Conservation (phyloP, 2,113 vertebrate species). For the Pachyramphus minor region DNA sequence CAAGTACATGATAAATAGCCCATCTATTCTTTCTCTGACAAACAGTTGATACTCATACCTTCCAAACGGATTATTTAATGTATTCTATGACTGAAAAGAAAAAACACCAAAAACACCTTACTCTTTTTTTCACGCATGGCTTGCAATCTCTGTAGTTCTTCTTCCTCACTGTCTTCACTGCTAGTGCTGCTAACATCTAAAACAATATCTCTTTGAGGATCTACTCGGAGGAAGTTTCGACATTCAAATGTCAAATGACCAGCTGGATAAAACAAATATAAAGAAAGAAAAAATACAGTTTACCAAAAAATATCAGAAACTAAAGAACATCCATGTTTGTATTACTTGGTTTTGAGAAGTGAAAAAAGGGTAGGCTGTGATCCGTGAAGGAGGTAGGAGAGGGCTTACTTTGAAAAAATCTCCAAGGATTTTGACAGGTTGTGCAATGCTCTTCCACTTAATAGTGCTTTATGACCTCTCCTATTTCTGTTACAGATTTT, state of each 20-base stretch:
- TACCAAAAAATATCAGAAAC: not conserved
- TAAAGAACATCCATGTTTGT: not conserved
- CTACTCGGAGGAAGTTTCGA: slow-evolving; percentile 94
- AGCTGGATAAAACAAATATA: slow-evolving; percentile 73
- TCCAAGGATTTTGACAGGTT: not conserved
- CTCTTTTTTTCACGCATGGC: slow-evolving; percentile 74
- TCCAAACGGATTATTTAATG: too few species aligned
- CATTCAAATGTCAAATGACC: slow-evolving; percentile 98
- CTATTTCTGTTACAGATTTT: not conserved
- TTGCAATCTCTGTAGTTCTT: slow-evolving; percentile 73
- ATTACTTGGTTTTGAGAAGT: not conserved
- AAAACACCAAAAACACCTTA: slow-evolving; percentile 31
- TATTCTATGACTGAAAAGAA: too few species aligned
- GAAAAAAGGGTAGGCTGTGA: not conserved
- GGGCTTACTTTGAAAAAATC: not conserved
- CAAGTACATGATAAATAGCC: not conserved
- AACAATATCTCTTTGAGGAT: slow-evolving; percentile 97
- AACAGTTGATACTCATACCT: not conserved
- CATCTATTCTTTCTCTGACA: not conserved
- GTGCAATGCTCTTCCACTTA: not conserved
- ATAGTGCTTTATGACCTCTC: not conserved
- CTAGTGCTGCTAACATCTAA: slow-evolving; percentile 98
- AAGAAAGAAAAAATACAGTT: not conserved
- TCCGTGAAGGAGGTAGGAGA: not conserved
- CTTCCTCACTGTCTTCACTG: slow-evolving; percentile 89